phyloP scores from a whole-genome alignment of 2,888 invertebrate species.

The Melinopterus prodromus region DNA sequence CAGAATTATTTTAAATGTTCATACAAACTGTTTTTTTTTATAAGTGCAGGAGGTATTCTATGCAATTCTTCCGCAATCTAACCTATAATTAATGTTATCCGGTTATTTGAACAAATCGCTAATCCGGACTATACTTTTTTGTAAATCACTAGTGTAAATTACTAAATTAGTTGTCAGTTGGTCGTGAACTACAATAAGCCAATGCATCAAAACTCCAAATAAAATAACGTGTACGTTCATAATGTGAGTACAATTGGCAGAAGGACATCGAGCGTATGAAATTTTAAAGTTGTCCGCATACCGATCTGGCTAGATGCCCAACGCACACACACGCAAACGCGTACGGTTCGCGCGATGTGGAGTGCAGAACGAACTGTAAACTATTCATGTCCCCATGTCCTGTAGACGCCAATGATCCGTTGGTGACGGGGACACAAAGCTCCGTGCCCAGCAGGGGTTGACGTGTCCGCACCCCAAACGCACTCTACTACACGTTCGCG shows the following conservation, averaged over 20 bases:
- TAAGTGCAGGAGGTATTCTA: no score
- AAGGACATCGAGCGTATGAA: background rate
- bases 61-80: no score
- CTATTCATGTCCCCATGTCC: slow-evolving; percentile 29
- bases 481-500: background rate
- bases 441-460: slow-evolving; percentile 27
- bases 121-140: no score
- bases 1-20: no score
- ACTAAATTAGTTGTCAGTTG: no score
- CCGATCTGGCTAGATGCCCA: background rate
- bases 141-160: no score
- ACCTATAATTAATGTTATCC: no score
- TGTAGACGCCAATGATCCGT: slow-evolving; percentile 53
- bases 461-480: background rate
- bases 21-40: no score
- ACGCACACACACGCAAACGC: slow-evolving; percentile 1
- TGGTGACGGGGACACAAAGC: slow-evolving; percentile 57
- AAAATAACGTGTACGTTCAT: no score
- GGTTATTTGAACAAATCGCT: no score
- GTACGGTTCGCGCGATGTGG: background rate
- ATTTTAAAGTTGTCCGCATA: background rate
- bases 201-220: no score
- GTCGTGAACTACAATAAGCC: no score
- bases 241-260: background rate
- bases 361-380: slow-evolving; percentile 4